phyloP scores from a whole-genome alignment of 2,888 invertebrate genomes.

The Archips crataeganus region DNA sequence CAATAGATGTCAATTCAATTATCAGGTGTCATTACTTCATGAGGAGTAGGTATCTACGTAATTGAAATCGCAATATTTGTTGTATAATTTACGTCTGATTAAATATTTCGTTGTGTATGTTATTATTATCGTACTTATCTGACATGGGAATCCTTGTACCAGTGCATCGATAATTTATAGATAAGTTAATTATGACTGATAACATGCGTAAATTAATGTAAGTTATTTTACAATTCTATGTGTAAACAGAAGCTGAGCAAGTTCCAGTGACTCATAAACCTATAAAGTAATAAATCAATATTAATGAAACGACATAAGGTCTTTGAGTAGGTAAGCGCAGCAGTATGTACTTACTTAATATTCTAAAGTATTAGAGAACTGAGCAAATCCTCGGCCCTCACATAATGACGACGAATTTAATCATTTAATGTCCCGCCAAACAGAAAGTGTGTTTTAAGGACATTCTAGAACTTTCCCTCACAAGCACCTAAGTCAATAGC shows the following conservation, averaged over 20 bases:
- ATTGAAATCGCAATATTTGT: not conserved
- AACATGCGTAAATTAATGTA: not conserved
- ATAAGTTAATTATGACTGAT: conserved; percentile 32
- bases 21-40: not conserved
- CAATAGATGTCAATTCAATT: not conserved
- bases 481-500: not conserved
- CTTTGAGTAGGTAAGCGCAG: too few species aligned
- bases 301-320: too few species aligned
- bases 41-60: not conserved
- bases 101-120: not conserved
- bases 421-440: not conserved
- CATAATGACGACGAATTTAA: too few species aligned
- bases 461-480: not conserved
- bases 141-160: conserved; percentile 18
- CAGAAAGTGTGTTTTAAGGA: not conserved
- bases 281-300: too few species aligned
- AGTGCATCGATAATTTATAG: conserved; percentile 31
- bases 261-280: not conserved
- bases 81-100: not conserved
- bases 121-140: conserved; percentile 13
- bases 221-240: not conserved
- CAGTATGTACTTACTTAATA: too few species aligned
- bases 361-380: too few species aligned
- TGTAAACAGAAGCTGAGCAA: not conserved
- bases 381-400: too few species aligned